Percentiles rank a stretch among this genome's conserved stretches.
Evolutionary conservation across 92 coral and sea anemone species (phyloP).

Genomic region (Phymanthus crucifer): DNA sequence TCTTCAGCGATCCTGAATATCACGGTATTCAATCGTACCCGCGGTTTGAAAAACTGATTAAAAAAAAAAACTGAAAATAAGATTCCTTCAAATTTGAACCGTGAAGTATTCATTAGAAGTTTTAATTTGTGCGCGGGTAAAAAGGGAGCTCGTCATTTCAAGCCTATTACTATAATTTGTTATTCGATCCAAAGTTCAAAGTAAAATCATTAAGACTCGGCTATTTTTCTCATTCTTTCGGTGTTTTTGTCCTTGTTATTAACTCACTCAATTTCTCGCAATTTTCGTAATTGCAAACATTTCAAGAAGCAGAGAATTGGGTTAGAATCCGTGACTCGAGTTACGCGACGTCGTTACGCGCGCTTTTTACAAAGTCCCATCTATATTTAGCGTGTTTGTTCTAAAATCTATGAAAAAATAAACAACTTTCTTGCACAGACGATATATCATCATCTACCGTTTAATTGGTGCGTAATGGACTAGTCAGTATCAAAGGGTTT

Average conservation of each 20-base stretch:
- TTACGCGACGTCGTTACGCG: not conserved
- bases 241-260: conserved; percentile 8
- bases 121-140: not conserved
- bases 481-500: not conserved
- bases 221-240: not conserved
- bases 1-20: not conserved
- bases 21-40: too few relatives aligned
- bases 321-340: not conserved
- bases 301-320: not conserved
- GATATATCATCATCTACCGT: not conserved
- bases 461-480: conserved; percentile 4
- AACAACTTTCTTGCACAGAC: not conserved
- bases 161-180: not conserved
- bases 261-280: not conserved
- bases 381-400: conserved; percentile 4
- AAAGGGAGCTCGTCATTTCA: not conserved
- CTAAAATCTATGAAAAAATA: not conserved
- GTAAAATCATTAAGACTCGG: not conserved
- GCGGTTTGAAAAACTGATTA: too few relatives aligned
- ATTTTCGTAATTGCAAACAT: not conserved
- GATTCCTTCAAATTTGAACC: too few relatives aligned
- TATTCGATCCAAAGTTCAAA: conserved; percentile 4
- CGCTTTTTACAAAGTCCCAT: not conserved
- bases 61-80: too few relatives aligned
- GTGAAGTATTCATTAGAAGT: too few relatives aligned